A percentile compares a stretch with the other conserved stretches of the same genome.
These are phyloP conservation scores for Tokudaia tokunoshimensis DNA, from an alignment of 2,797 vertebrate species.

Conservation along the genomic window DNA sequence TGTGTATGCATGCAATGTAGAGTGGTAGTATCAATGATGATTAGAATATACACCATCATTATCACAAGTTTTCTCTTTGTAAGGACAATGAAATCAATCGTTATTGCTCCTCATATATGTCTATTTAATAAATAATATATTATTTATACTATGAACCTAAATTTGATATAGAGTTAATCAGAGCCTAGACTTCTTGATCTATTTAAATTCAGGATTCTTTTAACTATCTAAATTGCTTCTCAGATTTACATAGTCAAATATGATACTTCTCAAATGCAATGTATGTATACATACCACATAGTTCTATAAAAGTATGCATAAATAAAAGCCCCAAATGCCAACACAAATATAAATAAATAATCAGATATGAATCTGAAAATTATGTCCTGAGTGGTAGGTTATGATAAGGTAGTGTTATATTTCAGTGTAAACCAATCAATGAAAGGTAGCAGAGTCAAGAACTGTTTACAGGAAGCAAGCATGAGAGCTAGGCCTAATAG, in stretches of 20 bases:
- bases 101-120: background rate
- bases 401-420: background rate
- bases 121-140: background rate
- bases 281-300: background rate
- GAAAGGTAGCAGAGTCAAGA: background rate
- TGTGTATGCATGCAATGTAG: background rate
- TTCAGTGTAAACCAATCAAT: background rate
- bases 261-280: background rate
- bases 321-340: background rate
- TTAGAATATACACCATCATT: background rate
- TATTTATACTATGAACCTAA: background rate
- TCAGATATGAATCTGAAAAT: background rate
- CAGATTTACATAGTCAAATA: background rate
- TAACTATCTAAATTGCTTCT: background rate
- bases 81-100: background rate
- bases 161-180: background rate
- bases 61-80: background rate
- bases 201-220: background rate
- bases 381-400: background rate
- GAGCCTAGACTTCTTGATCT: background rate
- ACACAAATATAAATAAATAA: background rate
- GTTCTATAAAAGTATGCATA: background rate
- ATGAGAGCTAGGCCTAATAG: background rate
- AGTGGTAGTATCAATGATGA: background rate
- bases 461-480: background rate